Conservation (phyloP, 1,140 invertebrate genomes). For the Procambarus virginalis region DNA sequence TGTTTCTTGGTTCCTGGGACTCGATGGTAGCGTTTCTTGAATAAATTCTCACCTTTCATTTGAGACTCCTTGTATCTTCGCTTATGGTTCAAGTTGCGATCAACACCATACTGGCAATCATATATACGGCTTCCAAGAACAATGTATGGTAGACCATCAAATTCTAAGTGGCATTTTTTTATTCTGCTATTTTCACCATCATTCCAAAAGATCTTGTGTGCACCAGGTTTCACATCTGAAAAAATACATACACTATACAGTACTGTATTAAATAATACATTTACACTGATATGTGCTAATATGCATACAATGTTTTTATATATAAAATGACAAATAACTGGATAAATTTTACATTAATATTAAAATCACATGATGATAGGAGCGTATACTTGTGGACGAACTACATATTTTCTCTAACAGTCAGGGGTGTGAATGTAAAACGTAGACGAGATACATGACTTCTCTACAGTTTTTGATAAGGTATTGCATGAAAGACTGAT, state of each 20-base stretch:
- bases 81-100: slow-evolving; percentile 17
- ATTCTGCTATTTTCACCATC: slow-evolving; percentile 17
- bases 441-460: no score
- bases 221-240: slow-evolving; percentile 1
- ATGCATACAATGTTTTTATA: no score
- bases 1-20: slow-evolving; percentile 5
- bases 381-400: no score
- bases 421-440: no score
- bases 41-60: not conserved
- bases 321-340: no score
- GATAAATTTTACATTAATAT: no score
- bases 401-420: no score
- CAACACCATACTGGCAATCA: slow-evolving; percentile 24
- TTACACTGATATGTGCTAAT: no score
- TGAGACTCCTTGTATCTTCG: slow-evolving; percentile 12
- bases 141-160: slow-evolving; percentile 18
- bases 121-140: slow-evolving; percentile 14
- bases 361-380: no score
- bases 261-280: no score
- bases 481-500: no score
- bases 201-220: slow-evolving; percentile 6
- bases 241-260: not conserved
- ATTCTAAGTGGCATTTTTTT: not conserved
- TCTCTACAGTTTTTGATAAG: no score
- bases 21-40: not conserved